Evolutionary conservation across 2,113 vertebrate genomes (phyloP).

Genomic region (Puma concolor): DNA sequence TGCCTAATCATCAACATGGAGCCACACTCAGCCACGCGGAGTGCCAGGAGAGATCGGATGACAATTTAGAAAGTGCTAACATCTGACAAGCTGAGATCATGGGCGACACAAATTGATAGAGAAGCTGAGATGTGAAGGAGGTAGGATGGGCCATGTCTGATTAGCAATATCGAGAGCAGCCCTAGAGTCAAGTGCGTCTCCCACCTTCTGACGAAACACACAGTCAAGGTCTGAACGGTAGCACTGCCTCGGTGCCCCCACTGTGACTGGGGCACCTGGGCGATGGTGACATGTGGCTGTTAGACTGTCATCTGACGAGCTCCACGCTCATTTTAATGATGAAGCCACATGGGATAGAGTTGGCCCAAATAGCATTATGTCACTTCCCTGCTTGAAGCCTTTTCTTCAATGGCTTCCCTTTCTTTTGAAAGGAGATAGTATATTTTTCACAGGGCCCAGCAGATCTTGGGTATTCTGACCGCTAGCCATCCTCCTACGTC

Average conservation of each 20-base stretch:
- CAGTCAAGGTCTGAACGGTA: background rate
- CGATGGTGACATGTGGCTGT: fast-evolving
- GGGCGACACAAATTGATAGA: background rate
- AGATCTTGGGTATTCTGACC: background rate
- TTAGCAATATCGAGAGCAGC: background rate
- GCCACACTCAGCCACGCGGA: background rate
- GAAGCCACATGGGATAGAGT: background rate
- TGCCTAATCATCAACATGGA: background rate
- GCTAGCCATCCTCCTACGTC: background rate
- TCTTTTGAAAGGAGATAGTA: background rate
- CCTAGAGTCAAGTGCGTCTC: background rate
- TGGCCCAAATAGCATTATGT: background rate
- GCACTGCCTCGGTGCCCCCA: background rate
- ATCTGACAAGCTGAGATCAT: slow-evolving; percentile 9
- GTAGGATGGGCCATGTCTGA: background rate
- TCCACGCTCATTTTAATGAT: background rate
- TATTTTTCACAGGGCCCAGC: background rate
- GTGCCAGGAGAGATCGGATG: background rate
- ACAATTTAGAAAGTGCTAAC: background rate
- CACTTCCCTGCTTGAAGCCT: background rate
- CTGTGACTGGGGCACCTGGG: background rate
- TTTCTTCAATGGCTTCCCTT: background rate
- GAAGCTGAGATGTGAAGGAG: background rate
- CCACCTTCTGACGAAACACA: background rate
- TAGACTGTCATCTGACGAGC: background rate